Base-by-base conservation (phyloP, 2,888 invertebrate genomes). In the Melipona beecheii region DNA sequence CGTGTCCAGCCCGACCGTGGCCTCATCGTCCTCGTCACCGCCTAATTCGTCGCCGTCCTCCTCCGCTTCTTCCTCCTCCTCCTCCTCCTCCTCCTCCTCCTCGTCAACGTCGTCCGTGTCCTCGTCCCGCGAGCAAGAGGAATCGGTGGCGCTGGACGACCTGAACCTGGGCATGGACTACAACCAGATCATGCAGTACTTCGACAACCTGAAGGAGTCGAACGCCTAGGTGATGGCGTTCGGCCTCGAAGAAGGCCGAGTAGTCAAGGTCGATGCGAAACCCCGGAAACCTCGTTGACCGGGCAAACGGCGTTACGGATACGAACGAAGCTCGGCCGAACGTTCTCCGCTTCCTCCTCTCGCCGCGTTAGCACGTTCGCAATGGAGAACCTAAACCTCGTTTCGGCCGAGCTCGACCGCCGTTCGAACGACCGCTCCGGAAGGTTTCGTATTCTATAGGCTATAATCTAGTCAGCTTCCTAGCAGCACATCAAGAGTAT, bases 151-250 rank as follows among this genome's bases (percentile, higher is more conserved):
- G 72, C 95, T 98, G 90, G 98, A 98, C 95, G 97, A 98, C 94
- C 96, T 98, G 87, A 96, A 96, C 91, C 94, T 96, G 84, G 98
- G 98, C 93, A 98, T 99, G 98, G 98, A 99, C 95, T 99, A 99
- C 95, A 98, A 99, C 95, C 98, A 99, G 96, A 98, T 99, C 95
- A 98, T 99, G 98, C 98, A 98, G 95, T 99, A 99, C 95, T 99
- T 99, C 96, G 98, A 99, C 96, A 99, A 98, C 96, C 96, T 99
- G 94, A 99, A 99, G 97, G 97, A 97, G 95, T 97, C 97, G 95
- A 97, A 97, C 96, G 97, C 97, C 97, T 97, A 97, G 97, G 97
- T 97, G 75, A 75, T 96, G 89, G 86, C 87, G 89, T 97, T 97
- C 96, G 97, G 97, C 97, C 97, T 97, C 96, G 97, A 97, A 60